Conservation (phyloP, 2,113 vertebrate genomes). For the Cisticola juncidis region DNA sequence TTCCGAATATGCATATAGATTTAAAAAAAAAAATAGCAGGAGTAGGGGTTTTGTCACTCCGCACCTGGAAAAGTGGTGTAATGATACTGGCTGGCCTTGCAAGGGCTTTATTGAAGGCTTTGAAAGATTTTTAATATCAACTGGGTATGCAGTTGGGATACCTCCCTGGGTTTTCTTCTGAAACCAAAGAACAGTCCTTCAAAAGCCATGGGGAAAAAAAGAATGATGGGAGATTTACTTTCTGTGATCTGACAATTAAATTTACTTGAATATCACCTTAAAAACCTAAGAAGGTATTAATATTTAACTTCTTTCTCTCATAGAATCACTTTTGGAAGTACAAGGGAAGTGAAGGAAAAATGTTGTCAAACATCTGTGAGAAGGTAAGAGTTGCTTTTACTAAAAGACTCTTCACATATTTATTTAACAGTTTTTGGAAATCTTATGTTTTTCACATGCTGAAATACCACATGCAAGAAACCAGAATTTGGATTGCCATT, state of each 20-base stretch:
- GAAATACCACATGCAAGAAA: neutral
- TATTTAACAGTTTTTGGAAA: neutral
- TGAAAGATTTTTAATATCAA: neutral
- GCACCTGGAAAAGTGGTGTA: neutral
- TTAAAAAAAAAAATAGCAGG: neutral
- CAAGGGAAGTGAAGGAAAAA: neutral
- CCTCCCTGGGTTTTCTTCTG: neutral
- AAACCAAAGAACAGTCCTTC: neutral
- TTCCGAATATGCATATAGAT: neutral
- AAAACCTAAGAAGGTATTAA: neutral
- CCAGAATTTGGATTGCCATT: neutral
- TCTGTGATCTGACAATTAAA: neutral
- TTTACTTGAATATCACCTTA: neutral
- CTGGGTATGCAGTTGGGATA: neutral
- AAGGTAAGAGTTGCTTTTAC: neutral
- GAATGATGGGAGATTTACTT: neutral
- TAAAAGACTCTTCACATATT: neutral
- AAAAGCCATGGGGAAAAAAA: neutral
- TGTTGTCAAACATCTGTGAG: neutral
- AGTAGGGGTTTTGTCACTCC: neutral
- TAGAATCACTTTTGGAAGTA: neutral
- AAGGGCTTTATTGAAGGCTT: neutral
- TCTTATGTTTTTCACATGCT: neutral
- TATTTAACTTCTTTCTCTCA: neutral
- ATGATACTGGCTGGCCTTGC: neutral